Conservation (phyloP, 2,797 vertebrate genomes). For the Ambastaia sidthimunki region DNA sequence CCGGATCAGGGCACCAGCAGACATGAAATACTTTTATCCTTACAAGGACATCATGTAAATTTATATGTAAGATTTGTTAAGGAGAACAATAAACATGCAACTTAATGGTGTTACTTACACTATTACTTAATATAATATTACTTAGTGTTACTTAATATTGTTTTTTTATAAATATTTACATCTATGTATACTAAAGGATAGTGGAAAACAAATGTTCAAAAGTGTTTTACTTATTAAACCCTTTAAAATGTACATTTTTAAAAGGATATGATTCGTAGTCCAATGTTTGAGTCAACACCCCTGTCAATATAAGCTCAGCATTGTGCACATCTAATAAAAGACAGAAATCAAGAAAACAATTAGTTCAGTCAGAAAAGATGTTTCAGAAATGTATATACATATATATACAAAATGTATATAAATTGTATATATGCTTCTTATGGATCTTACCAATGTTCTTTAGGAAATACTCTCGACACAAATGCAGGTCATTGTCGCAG, state of each 20-base stretch:
- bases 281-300: conserved; percentile 93
- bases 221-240: not conserved
- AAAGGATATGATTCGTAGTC: conserved; percentile 98
- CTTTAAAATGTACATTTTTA: conserved; percentile 5
- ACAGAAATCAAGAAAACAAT: conserved; percentile 41
- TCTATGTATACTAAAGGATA: not conserved
- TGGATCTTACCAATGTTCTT: conserved; percentile 89
- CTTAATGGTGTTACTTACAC: not conserved
- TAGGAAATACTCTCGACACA: conserved; percentile 93
- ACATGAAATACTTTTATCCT: conserved; percentile 2
- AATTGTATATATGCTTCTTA: no score
- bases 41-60: conserved; percentile 81
- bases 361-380: not conserved
- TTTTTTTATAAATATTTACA: not conserved
- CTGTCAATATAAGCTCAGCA: conserved; percentile 93
- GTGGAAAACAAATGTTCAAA: not conserved
- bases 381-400: no score
- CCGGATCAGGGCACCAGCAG: conserved; percentile 34
- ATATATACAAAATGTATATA: no score
- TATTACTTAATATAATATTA: no score
- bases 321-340: conserved; percentile 91
- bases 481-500: conserved; percentile 97
- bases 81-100: conserved; percentile 65
- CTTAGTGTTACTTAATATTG: no score
- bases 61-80: conserved; percentile 90